These are phyloP conservation scores for Fulmarus glacialis DNA, from an alignment of 2,113 vertebrate species.

Conservation along the genomic window DNA sequence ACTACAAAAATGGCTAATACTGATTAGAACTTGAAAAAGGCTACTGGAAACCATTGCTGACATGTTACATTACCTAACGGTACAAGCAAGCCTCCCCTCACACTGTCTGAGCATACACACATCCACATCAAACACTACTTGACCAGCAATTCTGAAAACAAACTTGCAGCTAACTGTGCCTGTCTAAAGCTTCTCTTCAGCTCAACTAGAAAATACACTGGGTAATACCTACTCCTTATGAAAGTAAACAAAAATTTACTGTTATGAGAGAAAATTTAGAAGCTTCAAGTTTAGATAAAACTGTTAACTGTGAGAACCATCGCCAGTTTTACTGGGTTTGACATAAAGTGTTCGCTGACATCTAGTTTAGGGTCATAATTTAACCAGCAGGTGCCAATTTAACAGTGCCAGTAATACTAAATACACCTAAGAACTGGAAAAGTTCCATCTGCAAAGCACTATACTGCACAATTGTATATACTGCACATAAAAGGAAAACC, in stretches of 20 bases:
- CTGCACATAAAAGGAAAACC: neutral
- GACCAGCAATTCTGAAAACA: neutral
- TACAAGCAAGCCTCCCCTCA: neutral
- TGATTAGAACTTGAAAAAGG: neutral
- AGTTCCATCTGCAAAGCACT: neutral
- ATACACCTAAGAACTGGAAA: neutral
- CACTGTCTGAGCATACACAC: neutral
- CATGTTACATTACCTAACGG: neutral
- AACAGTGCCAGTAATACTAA: neutral
- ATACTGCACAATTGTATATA: neutral
- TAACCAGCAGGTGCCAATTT: neutral
- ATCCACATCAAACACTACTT: fast-evolving
- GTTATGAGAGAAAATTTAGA: neutral
- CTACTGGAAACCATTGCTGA: neutral
- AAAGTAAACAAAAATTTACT: neutral
- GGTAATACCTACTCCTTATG: neutral
- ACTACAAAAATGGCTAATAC: neutral
- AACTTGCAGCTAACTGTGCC: neutral
- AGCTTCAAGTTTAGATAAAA: neutral
- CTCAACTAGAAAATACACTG: neutral
- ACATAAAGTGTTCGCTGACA: neutral
- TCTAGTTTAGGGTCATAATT: neutral
- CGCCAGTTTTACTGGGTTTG: neutral
- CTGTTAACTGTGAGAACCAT: neutral
- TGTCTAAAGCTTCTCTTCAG: neutral